These are phyloP conservation scores for Anthopleura xanthogrammica DNA, from an alignment of 92 coral and sea anemone species.

Conservation along the genomic window DNA sequence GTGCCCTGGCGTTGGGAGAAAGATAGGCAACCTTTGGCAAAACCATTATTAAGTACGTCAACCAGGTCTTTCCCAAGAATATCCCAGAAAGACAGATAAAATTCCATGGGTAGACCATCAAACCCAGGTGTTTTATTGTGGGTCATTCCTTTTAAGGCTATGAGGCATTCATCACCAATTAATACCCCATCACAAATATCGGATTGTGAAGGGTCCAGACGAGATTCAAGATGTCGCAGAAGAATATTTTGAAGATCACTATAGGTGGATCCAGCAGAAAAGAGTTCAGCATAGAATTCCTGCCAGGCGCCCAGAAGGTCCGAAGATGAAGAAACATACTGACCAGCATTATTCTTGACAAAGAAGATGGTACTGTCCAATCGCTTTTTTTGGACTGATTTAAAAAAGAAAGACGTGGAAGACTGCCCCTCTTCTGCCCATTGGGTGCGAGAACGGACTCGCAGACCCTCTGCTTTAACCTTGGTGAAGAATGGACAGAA, in stretches of 20 bases:
- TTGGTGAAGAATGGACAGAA: neutral
- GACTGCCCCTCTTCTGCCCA: slow-evolving; percentile 44
- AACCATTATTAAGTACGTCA: slow-evolving; percentile 27
- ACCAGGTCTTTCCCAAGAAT: slow-evolving; percentile 43
- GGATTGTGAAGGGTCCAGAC: neutral
- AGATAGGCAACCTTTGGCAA: neutral
- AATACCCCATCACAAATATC: slow-evolving; percentile 44
- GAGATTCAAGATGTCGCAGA: neutral
- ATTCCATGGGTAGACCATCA: slow-evolving; percentile 64
- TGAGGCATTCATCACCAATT: slow-evolving; percentile 19
- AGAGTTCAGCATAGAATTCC: too few relatives aligned
- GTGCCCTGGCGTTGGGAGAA: slow-evolving; percentile 27
- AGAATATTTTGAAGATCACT: too few relatives aligned
- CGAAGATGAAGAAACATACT: neutral
- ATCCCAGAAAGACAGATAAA: slow-evolving; percentile 52
- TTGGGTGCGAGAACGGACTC: slow-evolving; percentile 8
- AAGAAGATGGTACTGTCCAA: neutral
- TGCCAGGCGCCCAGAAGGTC: too few relatives aligned
- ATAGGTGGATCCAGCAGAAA: too few relatives aligned
- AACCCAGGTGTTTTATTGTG: slow-evolving; percentile 37
- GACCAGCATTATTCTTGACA: neutral
- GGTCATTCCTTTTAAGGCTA: slow-evolving; percentile 38
- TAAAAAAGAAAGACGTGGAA: slow-evolving; percentile 14
- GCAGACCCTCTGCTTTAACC: neutral
- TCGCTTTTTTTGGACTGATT: neutral